Evolutionary conservation across 2,888 invertebrate species (phyloP).

Genomic region (Parascotia fuliginaria): DNA sequence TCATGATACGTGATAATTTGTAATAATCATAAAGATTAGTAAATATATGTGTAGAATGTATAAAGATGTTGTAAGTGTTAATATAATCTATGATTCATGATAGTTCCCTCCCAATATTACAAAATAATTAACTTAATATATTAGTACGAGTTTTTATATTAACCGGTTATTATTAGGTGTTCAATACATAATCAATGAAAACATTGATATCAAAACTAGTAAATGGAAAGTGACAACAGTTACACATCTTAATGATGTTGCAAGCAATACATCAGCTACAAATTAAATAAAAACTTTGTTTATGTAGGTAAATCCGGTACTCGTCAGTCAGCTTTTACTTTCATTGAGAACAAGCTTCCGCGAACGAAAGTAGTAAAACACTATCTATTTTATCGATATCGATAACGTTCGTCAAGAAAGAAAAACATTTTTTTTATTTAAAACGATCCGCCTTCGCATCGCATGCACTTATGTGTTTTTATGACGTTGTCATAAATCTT

Average conservation of each 20-base stretch:
- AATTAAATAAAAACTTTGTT: slow-evolving; percentile 41
- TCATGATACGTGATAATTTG: not conserved
- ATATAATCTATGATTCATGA: slow-evolving; percentile 1
- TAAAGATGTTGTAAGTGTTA: not conserved
- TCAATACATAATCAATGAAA: too few species aligned
- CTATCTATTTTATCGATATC: slow-evolving; percentile 35
- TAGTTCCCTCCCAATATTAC: not conserved
- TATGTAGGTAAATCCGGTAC: slow-evolving; percentile 64
- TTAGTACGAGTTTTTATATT: too few species aligned
- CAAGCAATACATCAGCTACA: slow-evolving; percentile 18
- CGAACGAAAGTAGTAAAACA: slow-evolving; percentile 70
- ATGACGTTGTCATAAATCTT: too few species aligned
- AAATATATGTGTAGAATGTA: not conserved
- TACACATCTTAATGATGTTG: slow-evolving; percentile 4
- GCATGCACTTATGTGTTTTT: too few species aligned
- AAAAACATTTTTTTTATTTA: too few species aligned
- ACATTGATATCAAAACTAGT: not conserved
- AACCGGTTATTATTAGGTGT: not conserved
- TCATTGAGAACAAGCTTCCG: slow-evolving; percentile 71
- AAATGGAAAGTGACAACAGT: slow-evolving; percentile 14
- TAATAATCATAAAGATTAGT: not conserved
- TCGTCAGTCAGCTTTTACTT: slow-evolving; percentile 79
- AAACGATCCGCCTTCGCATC: too few species aligned
- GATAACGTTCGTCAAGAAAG: slow-evolving; percentile 3
- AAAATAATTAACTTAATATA: not conserved